Evolutionary conservation across 2,113 vertebrate genomes (phyloP).

Genomic region (Anguilla rostrata): DNA sequence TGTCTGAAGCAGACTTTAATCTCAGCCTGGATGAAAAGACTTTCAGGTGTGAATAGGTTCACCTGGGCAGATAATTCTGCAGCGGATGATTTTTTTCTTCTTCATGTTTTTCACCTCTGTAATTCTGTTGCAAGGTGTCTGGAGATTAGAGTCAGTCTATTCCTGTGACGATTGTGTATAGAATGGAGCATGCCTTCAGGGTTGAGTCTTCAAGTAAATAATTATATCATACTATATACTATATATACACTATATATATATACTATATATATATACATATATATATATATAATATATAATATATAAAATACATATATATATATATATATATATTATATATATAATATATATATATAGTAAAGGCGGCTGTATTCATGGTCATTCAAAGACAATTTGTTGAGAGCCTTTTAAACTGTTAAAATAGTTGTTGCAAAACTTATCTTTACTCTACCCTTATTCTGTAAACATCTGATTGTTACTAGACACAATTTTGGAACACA

Average conservation of each 20-base stretch:
- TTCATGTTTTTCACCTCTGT: neutral
- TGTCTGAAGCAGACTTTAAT: neutral
- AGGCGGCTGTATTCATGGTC: neutral
- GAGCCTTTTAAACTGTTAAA: no score
- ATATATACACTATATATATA: no score
- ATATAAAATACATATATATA: no score
- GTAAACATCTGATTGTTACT: no score
- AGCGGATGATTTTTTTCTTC: neutral
- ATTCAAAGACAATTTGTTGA: no score
- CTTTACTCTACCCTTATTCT: no score
- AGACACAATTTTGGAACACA: neutral
- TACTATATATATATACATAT: no score
- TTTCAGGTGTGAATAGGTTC: slow-evolving; percentile 3
- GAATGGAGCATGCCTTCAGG: no score
- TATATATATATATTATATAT: no score
- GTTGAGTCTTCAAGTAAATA: no score
- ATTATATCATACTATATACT: neutral
- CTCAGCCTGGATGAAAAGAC: neutral
- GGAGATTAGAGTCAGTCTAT: neutral
- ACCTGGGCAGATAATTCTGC: neutral
- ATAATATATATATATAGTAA: neutral
- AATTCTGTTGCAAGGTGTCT: neutral
- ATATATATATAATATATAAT: no score
- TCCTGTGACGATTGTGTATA: neutral
- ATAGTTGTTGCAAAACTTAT: no score